A percentile compares a stretch with the other conserved stretches of the same genome.
Evolutionary conservation across 2,113 vertebrate species (phyloP).

Genomic region (Reinhardtius hippoglossoides): DNA sequence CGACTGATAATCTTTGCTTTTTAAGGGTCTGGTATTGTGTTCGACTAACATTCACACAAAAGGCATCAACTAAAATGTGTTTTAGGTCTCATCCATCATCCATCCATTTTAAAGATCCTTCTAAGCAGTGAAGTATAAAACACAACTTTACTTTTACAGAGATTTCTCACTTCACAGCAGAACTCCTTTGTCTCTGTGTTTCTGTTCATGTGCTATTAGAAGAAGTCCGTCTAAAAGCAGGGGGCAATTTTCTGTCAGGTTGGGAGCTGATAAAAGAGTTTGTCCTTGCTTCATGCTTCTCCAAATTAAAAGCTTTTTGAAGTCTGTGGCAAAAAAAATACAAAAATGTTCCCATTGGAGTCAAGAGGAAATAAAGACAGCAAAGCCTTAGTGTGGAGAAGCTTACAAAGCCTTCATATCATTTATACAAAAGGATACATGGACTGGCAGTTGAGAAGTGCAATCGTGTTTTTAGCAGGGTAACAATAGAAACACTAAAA

Average conservation of each 20-base stretch:
- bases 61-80: neutral
- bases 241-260: conserved; percentile 15
- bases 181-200: neutral
- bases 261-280: neutral
- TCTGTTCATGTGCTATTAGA: neutral
- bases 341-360: neutral
- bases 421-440: neutral
- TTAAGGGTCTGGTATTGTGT: conserved; percentile 1
- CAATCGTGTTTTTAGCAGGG: neutral
- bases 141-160: neutral
- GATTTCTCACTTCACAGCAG: neutral
- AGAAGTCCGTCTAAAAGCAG: neutral
- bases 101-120: neutral
- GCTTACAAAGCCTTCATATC: neutral
- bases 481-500: neutral
- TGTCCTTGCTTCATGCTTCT: conserved; percentile 24
- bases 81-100: neutral
- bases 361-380: conserved; percentile 14
- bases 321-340: conserved; percentile 5
- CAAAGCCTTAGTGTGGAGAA: neutral
- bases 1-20: neutral
- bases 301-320: conserved; percentile 23
- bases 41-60: neutral
- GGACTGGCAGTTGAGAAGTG: neutral
- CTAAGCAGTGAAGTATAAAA: neutral